Evolutionary conservation across 2,888 invertebrate genomes (phyloP).

Genomic region (Lathronympha strigana): DNA sequence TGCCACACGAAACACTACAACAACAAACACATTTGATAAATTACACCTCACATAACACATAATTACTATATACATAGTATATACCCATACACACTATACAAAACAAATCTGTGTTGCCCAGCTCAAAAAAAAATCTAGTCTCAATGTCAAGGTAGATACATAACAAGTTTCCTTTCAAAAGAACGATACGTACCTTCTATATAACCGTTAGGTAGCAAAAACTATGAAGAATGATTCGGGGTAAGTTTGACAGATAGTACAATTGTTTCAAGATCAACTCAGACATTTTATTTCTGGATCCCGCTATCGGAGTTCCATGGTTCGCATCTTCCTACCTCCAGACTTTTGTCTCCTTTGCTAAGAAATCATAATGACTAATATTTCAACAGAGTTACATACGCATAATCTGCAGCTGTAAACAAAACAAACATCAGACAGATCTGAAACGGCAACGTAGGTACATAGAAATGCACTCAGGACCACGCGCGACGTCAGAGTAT

Average conservation of each 20-base stretch:
- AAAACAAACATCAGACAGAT: constrained; percentile 61
- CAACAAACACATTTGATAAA: constrained; percentile 31
- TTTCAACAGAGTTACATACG: constrained; percentile 20
- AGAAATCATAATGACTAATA: neutral
- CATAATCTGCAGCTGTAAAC: constrained; percentile 62
- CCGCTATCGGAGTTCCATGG: too few species aligned
- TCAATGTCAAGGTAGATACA: too few species aligned
- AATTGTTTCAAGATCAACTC: too few species aligned
- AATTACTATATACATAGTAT: too few species aligned
- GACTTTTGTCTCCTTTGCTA: neutral
- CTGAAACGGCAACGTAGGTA: constrained; percentile 53
- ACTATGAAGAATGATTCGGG: too few species aligned
- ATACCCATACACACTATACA: neutral
- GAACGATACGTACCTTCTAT: too few species aligned
- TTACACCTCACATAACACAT: constrained; percentile 6
- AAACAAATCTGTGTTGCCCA: neutral
- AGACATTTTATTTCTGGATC: too few species aligned
- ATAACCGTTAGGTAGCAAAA: too few species aligned
- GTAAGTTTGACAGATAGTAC: too few species aligned
- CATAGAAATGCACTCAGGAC: constrained; percentile 78
- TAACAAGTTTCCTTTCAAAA: too few species aligned
- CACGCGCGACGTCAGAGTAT: constrained; percentile 65
- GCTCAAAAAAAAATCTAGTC: neutral
- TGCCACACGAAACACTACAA: constrained; percentile 13
- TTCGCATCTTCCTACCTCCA: too few species aligned